Evolutionary conservation across 1,140 invertebrate species (phyloP).

Genomic region (Euborellia annulipes): DNA sequence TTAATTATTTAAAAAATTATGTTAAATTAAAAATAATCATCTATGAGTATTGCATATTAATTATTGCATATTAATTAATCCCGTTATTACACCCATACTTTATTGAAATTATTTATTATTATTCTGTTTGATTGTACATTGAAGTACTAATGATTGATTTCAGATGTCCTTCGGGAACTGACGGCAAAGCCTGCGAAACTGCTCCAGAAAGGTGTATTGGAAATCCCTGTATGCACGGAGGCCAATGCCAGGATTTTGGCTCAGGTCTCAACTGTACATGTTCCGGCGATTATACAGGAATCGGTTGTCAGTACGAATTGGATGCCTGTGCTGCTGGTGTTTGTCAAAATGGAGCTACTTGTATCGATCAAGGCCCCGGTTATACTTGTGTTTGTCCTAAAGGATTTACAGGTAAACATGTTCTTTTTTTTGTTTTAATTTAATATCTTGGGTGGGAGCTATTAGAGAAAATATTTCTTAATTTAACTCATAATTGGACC

Average conservation of each 20-base stretch:
- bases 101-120: no score
- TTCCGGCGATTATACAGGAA: slow-evolving; percentile 63
- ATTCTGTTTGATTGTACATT: no score
- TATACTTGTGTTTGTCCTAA: slow-evolving; percentile 75
- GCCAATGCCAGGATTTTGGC: slow-evolving; percentile 85
- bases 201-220: slow-evolving; percentile 91
- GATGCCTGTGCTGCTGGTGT: slow-evolving; percentile 75
- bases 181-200: slow-evolving; percentile 88
- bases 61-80: neutral
- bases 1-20: neutral
- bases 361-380: slow-evolving; percentile 64
- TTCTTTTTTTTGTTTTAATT: no score
- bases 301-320: slow-evolving; percentile 87
- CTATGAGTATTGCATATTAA: neutral
- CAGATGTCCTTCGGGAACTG: slow-evolving; percentile 80
- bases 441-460: no score
- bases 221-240: slow-evolving; percentile 89
- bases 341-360: slow-evolving; percentile 86
- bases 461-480: no score
- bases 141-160: no score
- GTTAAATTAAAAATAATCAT: neutral
- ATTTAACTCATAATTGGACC: no score
- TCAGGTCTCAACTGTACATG: slow-evolving; percentile 90
- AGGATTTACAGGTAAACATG: slow-evolving; percentile 49
- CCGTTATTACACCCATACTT: no score